phyloP scores from a whole-genome alignment of 2,888 invertebrate species.

The Lepetodrilus schrolli region DNA sequence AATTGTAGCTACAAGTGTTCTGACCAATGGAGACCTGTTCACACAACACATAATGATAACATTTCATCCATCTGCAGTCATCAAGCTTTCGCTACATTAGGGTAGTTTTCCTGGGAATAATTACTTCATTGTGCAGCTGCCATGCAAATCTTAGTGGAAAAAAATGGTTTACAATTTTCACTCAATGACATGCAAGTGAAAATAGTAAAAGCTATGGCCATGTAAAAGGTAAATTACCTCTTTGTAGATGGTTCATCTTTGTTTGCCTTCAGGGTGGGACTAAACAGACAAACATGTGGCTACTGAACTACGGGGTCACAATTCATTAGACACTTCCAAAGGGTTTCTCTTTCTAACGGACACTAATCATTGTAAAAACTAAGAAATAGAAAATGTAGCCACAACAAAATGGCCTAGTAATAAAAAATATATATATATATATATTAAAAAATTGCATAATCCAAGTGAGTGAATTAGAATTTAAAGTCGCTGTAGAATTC shows the following conservation, averaged over 20 bases:
- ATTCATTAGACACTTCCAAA: neutral
- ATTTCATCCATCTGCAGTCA: too few species aligned
- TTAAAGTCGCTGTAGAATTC: too few species aligned
- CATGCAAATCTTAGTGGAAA: too few species aligned
- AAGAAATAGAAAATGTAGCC: neutral
- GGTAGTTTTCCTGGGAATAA: too few species aligned
- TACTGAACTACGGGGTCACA: neutral
- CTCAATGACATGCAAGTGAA: neutral
- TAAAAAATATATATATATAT: neutral
- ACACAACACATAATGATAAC: too few species aligned
- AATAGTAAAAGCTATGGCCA: neutral
- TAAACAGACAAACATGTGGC: slow-evolving; percentile 20
- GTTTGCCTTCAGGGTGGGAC: slow-evolving; percentile 26
- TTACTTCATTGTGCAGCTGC: too few species aligned
- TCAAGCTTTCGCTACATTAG: too few species aligned
- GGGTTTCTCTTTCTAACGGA: neutral
- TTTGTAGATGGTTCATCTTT: slow-evolving; percentile 18
- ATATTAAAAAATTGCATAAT: too few species aligned
- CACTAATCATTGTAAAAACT: neutral
- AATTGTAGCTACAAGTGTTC: too few species aligned
- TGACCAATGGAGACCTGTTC: too few species aligned
- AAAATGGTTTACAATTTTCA: neutral
- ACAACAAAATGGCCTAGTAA: neutral
- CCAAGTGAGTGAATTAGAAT: too few species aligned
- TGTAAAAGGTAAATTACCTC: slow-evolving; percentile 28